Evolutionary conservation across 2,888 invertebrate genomes (phyloP), one percentile per base, ranked within the genome.

Genomic region (Chrysotoxum bicinctum): DNA sequence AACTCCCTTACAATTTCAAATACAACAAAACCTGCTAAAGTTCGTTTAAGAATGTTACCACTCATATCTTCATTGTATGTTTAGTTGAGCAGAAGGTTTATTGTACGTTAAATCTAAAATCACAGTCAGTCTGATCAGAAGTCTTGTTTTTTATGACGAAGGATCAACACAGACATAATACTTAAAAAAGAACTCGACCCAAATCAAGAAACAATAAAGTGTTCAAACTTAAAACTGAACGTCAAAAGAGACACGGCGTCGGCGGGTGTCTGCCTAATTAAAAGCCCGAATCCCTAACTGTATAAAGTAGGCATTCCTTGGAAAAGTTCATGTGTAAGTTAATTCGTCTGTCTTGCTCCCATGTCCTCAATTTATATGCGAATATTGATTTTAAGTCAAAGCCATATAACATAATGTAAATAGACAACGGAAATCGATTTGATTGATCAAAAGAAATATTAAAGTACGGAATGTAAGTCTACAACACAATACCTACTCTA

Each of bases 401-500:
- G 9, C 19, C 40, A 75, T n/a, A 35, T 9, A 45, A 16, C 16
- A 4, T 0, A 12, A 30, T 9, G 21, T 3, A n/a, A 43, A 23
- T 16, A 43, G 43, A 6, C 21, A 26, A 52, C 43, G 60, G 54
- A 80, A 64, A 62, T 4, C 21, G 16, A 14, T 52, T 52, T 74
- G 79, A 74, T 80, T 80, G 74, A 69, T 80, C 74, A 80, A 80
- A 73, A 62, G 54, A 30, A 54, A 12, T 35, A 14, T 40, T 54
- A 14, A 69, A 74, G 40, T 23, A n/a, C n/a, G n/a, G n/a, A 30
- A 19, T 64, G 10, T 45, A 10, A 32, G 37, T 58, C 54, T 48
- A 32, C 19, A 12, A n/a, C n/a, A 35, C 1, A 7, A 21, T 32
- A 52, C n/a, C n/a, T 10, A 21, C 3, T 16, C 10, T 19, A 48